Base-by-base conservation (phyloP, 1,140 invertebrate species). In the Mamestra configurata region DNA sequence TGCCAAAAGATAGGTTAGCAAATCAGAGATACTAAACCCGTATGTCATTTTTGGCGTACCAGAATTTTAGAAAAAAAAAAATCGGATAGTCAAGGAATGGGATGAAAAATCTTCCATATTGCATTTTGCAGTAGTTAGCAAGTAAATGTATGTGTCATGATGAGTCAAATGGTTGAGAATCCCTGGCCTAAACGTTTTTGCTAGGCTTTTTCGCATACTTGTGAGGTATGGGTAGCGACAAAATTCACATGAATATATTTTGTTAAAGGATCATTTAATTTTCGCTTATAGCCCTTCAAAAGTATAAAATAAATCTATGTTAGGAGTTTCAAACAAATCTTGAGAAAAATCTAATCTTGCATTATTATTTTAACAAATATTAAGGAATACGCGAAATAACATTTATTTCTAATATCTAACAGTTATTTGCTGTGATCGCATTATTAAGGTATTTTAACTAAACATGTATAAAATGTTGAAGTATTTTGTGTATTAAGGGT, bases 361-460 rank as follows among this genome's bases (percentile, higher is more conserved):
- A 40, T 37, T 22, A 46, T 13, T 31, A 3, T 31, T 3, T 11
- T 43, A 68, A 43, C 35, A 68, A 68, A 70, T 70, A 49, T 24
- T 46, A 70, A n/a, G 40, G 31, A 46, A 46, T 70, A 70, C 24
- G 35, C 61, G 35, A 66, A 64, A 70, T 70, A 70, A 70, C 40
- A 24, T 46, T 57, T 27, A 57, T 57, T 57, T 57, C 18, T 66
- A 66, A 27, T 70, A 27, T 70, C 66, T 70, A 71, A 71, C 68
- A 71, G 68, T 71, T 70, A 27, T 8, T 53, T 10, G 22, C 68
- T 71, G 68, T 71, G 68, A 71, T 71, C 24, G 46, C 68, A 53
- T 71, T 70, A 46, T 24, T 71, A 51, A 71, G 66, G 20, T 51
- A 51, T 51, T 51, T 71, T 71, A 53, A 71, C 20, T 51, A 35